Evolutionary conservation across 2,797 vertebrate species (phyloP).

Genomic region (Smutsia gigantea): DNA sequence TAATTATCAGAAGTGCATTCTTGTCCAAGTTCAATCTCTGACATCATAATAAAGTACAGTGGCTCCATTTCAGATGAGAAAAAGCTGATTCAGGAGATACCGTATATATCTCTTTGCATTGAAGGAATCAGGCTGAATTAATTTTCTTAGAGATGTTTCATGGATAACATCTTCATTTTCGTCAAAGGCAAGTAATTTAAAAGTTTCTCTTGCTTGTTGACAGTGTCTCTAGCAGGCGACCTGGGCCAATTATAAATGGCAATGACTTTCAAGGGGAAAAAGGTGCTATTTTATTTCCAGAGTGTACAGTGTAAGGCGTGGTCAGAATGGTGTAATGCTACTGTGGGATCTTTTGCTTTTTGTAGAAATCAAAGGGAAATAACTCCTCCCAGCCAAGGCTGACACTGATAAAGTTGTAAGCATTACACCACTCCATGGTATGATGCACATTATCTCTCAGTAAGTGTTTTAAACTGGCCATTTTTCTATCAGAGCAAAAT

Average conservation of each 20-base stretch:
- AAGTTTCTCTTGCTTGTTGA: slow-evolving; percentile 46
- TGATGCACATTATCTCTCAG: background rate
- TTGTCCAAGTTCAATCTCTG: slow-evolving; percentile 44
- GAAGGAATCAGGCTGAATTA: slow-evolving; percentile 30
- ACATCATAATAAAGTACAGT: slow-evolving; percentile 66
- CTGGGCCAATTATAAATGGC: slow-evolving; percentile 44
- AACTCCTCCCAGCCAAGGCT: background rate
- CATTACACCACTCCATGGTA: background rate
- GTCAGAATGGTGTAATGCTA: background rate
- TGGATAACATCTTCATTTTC: slow-evolving; percentile 70
- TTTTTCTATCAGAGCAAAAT: background rate
- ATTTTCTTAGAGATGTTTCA: slow-evolving; percentile 65
- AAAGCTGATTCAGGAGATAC: slow-evolving; percentile 67
- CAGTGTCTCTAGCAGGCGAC: background rate
- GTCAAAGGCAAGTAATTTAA: slow-evolving; percentile 66
- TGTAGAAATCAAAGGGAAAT: slow-evolving; percentile 40
- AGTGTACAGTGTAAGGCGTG: background rate
- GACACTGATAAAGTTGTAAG: background rate
- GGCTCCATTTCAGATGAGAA: slow-evolving; percentile 43
- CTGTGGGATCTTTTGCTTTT: background rate
- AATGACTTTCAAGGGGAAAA: slow-evolving; percentile 21
- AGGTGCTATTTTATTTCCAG: slow-evolving; percentile 1
- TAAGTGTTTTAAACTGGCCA: background rate
- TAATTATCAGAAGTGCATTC: slow-evolving; percentile 60
- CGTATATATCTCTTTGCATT: slow-evolving; percentile 62